A percentile compares a stretch with the other conserved stretches of the same genome.
These are phyloP conservation scores for Drosophila sproati DNA, from an alignment of 1,140 invertebrate species.

Conservation along the genomic window DNA sequence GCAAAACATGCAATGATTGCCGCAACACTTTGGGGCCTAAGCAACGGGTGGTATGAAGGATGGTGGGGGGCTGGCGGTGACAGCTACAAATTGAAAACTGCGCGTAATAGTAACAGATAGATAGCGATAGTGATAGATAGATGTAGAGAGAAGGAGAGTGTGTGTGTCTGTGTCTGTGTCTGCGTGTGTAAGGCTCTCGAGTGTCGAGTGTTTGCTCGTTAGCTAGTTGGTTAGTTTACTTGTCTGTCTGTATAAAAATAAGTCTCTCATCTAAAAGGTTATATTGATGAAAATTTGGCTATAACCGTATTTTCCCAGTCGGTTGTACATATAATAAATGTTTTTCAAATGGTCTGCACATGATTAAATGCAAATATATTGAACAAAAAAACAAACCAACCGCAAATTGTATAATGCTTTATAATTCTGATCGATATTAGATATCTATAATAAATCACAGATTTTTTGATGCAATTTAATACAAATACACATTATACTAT, in stretches of 20 bases:
- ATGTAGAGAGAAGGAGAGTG: neutral
- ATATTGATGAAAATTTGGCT: too few relatives aligned
- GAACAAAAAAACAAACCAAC: too few relatives aligned
- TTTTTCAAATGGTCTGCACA: too few relatives aligned
- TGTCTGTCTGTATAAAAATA: neutral
- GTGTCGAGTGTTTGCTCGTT: slow-evolving; percentile 46
- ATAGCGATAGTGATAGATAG: slow-evolving; percentile 9
- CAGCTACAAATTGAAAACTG: slow-evolving; percentile 4
- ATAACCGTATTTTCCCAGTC: too few relatives aligned
- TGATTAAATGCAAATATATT: too few relatives aligned
- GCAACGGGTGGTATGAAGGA: slow-evolving; percentile 1
- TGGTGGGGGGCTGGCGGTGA: slow-evolving; percentile 4
- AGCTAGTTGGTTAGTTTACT: slow-evolving; percentile 40
- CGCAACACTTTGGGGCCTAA: slow-evolving; percentile 17
- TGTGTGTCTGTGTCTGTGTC: slow-evolving; percentile 1
- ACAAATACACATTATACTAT: too few relatives aligned
- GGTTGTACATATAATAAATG: too few relatives aligned
- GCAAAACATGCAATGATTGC: slow-evolving; percentile 33
- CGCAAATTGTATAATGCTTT: too few relatives aligned
- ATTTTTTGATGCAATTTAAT: too few relatives aligned
- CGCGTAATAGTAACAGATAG: slow-evolving; percentile 4
- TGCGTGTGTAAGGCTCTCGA: neutral
- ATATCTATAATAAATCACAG: too few relatives aligned
- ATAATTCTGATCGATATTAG: too few relatives aligned
- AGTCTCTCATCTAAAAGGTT: too few relatives aligned